These are phyloP conservation scores for Gari tellinella DNA, from an alignment of 2,888 invertebrate species.

Conservation along the genomic window DNA sequence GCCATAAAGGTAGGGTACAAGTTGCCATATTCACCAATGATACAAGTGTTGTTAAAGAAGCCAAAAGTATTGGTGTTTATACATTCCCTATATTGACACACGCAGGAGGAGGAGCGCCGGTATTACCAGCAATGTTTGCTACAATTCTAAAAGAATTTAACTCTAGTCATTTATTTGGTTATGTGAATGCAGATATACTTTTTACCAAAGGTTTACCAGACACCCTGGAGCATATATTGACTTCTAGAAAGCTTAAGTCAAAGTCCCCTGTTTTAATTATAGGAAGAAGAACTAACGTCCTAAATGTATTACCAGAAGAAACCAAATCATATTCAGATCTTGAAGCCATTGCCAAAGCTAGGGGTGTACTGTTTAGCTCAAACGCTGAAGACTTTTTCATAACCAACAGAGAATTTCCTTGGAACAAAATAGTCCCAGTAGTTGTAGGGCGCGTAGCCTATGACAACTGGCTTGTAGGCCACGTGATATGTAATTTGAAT, in stretches of 20 bases:
- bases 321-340: slow-evolving; percentile 32
- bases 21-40: slow-evolving; percentile 65
- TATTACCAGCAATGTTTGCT: slow-evolving; percentile 74
- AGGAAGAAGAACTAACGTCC: slow-evolving; percentile 58
- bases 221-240: slow-evolving; percentile 49
- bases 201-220: slow-evolving; percentile 66
- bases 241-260: slow-evolving; percentile 7
- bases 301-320: slow-evolving; percentile 51
- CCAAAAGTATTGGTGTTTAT: slow-evolving; percentile 42
- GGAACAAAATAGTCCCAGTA: slow-evolving; percentile 68
- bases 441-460: slow-evolving; percentile 74
- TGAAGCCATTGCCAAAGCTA: slow-evolving; percentile 40
- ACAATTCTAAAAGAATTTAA: slow-evolving; percentile 59
- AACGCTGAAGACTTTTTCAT: slow-evolving; percentile 75
- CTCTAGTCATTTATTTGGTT: slow-evolving; percentile 69
- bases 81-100: slow-evolving; percentile 53
- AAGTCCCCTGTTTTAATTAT: slow-evolving; percentile 54
- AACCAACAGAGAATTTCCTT: slow-evolving; percentile 67
- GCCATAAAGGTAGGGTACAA: slow-evolving; percentile 53
- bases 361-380: slow-evolving; percentile 62
- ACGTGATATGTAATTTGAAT: slow-evolving; percentile 54
- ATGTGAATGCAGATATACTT: slow-evolving; percentile 76
- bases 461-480: slow-evolving; percentile 74
- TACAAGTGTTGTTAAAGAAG: slow-evolving; percentile 26
- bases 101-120: slow-evolving; percentile 65